Base-by-base conservation (phyloP, 2,797 vertebrate species). In the Denticeps clupeoides region DNA sequence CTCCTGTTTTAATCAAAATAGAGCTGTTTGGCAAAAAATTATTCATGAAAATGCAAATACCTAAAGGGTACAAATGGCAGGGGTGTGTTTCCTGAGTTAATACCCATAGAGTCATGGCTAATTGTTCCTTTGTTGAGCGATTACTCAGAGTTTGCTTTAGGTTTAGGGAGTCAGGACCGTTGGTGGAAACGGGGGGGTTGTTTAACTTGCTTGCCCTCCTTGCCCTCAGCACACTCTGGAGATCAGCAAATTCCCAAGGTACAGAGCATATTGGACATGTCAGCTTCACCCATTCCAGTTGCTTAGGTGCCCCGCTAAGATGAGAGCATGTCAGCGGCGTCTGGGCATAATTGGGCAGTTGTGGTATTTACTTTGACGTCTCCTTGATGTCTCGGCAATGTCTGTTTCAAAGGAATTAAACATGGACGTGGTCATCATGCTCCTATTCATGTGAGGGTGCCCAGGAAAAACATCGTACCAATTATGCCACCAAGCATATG, bases 121-220 rank as follows among this genome's bases (percentile, higher is more conserved):
- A 95, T 91, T 89, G 88, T 81, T 71, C 80, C 79, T 89, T 93
- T 90, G 87, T 91, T 84, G 77, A 58, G 76, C 74, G 84, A 93
- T 95, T 90, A 93, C 65, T 22, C 54, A 18, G 52, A 85, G 84
- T 93, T 93, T 92, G 80, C 71, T 65, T 66, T 83, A 76, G 77
- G 68, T 80, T 87, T 85, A 80, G 66, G 44, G 33, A 73, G 51
- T 65, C 58, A 40, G 26, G 53, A 53, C 16, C 47, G 52, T 49
- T 63, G 70, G 73, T 67, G 59, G 54, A 56, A 52, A 66, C 54
- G 28, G 4, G 42, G 38, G 60, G 68, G 80, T 82, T 84, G 75
- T 83, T 83, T 77, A 71, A 79, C 69, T 71, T 79, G 24, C 61
- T 67, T 67, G 58, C 51, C 66, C 68, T 67, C 32, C 29, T 66